These are phyloP conservation scores for Sanderia malayensis DNA, from an alignment of 30 jellyfish, hydroid and myxozoan genomes.

Conservation along the genomic window DNA sequence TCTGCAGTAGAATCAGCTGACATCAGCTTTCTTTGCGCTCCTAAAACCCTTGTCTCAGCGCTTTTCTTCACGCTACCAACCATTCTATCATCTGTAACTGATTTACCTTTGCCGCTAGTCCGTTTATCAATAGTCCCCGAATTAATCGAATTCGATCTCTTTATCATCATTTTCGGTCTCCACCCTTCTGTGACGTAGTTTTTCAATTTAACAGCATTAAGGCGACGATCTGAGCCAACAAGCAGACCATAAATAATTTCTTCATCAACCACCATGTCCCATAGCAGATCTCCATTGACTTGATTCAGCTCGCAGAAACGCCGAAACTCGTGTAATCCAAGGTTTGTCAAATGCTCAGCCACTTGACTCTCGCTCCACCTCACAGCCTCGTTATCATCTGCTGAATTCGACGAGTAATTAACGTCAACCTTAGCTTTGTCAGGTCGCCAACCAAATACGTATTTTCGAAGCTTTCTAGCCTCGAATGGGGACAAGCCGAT, in stretches of 20 bases:
- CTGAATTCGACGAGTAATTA: slow-evolving; percentile 18
- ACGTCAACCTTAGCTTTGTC: slow-evolving; percentile 31
- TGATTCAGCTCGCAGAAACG: slow-evolving; percentile 71
- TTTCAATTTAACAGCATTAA: slow-evolving; percentile 76
- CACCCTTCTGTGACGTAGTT: slow-evolving; percentile 87
- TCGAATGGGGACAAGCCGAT: slow-evolving; percentile 76
- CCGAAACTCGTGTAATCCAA: slow-evolving; percentile 68
- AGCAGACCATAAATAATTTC: slow-evolving; percentile 46
- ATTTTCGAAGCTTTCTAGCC: slow-evolving; percentile 86
- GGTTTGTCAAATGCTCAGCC: slow-evolving; percentile 49
- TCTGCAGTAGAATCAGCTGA: neutral
- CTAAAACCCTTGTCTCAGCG: neutral
- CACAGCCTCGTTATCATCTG: slow-evolving; percentile 58
- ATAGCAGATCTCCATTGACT: slow-evolving; percentile 85
- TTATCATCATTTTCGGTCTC: slow-evolving; percentile 74
- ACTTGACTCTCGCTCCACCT: slow-evolving; percentile 83
- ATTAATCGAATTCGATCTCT: slow-evolving; percentile 4
- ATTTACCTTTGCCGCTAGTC: neutral
- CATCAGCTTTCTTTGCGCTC: neutral
- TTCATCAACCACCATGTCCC: slow-evolving; percentile 90
- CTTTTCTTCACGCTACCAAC: neutral
- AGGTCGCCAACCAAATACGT: slow-evolving; percentile 95
- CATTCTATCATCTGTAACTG: neutral
- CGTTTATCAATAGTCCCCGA: slow-evolving; percentile 4
- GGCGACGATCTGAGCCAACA: slow-evolving; percentile 51